phyloP scores from a whole-genome alignment of 1,140 invertebrate species.

The Heterodera schachtii region DNA sequence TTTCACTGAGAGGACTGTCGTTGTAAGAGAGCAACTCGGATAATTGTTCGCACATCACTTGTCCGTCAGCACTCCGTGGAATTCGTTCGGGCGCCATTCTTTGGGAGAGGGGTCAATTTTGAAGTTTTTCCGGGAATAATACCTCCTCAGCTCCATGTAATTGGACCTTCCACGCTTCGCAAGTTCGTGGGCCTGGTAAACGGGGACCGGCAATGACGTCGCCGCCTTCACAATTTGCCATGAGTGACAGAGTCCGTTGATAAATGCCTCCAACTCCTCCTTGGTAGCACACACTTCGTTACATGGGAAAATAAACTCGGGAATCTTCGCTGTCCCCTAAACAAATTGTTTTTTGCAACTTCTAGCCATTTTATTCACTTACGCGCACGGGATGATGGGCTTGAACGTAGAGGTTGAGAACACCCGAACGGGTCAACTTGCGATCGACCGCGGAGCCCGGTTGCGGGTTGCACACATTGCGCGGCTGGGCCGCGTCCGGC shows the following conservation, averaged over 20 bases:
- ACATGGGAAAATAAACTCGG: conserved; percentile 31
- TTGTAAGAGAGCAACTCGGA: conserved; percentile 14
- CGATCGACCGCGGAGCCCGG: conserved; percentile 37
- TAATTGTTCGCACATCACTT: background rate
- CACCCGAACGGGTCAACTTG: conserved; percentile 28
- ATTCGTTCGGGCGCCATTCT: background rate
- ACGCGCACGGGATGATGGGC: conserved; percentile 30
- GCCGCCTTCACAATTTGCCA: conserved; percentile 40
- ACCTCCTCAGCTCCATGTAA: conserved; percentile 27
- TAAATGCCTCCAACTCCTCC: conserved; percentile 37
- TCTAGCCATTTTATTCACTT: too few relatives aligned
- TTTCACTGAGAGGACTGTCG: background rate
- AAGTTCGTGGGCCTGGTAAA: conserved; percentile 42
- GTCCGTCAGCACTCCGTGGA: background rate
- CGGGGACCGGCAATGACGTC: conserved; percentile 33
- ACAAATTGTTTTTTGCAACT: too few relatives aligned
- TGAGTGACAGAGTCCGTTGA: conserved; percentile 33
- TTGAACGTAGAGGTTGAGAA: conserved; percentile 35
- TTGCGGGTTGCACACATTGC: conserved; percentile 26
- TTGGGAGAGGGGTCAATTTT: background rate
- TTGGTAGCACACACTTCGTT: conserved; percentile 39
- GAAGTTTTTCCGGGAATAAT: background rate
- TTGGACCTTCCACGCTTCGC: conserved; percentile 35
- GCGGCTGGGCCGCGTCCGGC: background rate
- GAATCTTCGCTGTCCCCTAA: conserved; percentile 47